Evolutionary conservation across 1,140 invertebrate genomes (phyloP), one percentile per base, ranked within the genome.

Genomic region (Thalassaphorura encarpata): DNA sequence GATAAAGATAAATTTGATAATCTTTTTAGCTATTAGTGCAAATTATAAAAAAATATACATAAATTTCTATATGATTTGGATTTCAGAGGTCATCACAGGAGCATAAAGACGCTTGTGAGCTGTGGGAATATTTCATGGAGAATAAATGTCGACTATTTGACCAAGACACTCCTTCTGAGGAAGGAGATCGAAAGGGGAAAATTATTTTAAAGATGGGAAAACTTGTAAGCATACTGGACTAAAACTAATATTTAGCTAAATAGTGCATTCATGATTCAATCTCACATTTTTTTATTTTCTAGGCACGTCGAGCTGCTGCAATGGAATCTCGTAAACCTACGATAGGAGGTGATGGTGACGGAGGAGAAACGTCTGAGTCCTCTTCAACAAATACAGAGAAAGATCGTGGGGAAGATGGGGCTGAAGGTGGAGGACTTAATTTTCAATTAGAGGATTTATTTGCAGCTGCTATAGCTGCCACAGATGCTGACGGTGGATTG

Each of bases 71-170:
- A 53, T 43, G n/a, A 11, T 41, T 49, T 54, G 51, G 24, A 56
- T 65, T 67, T 52, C 61, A 91, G 75, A 79, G 83, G 51, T 84
- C 81, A 50, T 82, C 83, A 11, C 78, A 80, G 53, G 93, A 97
- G 72, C 87, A 90, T 70, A 86, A 87, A 74, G 92, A 97, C 78
- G 92, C 93, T 1, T 78, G 78, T 63, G 84, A 91, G 53, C 69
- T 97, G n/a, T 89, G 85, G 86, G 89, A 92, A 46, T 73, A 95
- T 13, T 94, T 85, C 65, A 68, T 71, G 43, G 76, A 75, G 56
- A 79, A 70, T 39, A 71, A 80, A 70, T 71, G 73, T 68, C 71
- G 70, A 59, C 68, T 78, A 18, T 60, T 74, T 29, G 77, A 79
- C 57, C 68, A 72, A 31, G 69, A 74, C 50, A 66, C 70, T 57